Conservation (phyloP, 2,113 vertebrate genomes). For the Mesoclemmys tuberculata region DNA sequence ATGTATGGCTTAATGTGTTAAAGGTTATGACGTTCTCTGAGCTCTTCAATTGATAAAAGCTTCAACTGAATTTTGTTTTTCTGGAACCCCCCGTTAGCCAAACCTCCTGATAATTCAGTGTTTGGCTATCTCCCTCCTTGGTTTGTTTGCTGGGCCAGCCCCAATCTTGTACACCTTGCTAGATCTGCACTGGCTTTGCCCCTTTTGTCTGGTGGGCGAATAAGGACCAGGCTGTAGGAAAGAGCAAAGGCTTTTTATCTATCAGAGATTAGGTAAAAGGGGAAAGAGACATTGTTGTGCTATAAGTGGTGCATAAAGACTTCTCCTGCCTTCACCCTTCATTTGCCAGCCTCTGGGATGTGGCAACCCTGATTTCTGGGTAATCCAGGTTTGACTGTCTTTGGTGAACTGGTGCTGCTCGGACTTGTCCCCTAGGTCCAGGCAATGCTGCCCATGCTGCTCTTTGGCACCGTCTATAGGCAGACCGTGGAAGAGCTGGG, state of each 20-base stretch:
- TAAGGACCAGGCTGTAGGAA: background rate
- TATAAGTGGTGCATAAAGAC: background rate
- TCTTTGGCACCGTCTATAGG: too few species aligned
- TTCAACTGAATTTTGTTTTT: background rate
- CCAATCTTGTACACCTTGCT: background rate
- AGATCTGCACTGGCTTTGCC: background rate
- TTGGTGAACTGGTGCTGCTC: too few species aligned
- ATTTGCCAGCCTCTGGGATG: background rate
- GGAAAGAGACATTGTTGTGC: background rate
- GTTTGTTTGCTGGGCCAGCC: fast-evolving
- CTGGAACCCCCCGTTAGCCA: background rate
- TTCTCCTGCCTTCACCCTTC: background rate
- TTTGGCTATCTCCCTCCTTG: background rate
- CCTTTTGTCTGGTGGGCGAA: background rate
- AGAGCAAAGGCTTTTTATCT: background rate
- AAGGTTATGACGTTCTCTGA: background rate
- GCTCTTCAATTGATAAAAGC: background rate
- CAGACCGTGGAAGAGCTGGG: too few species aligned
- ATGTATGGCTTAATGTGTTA: background rate
- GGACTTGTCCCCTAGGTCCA: too few species aligned
- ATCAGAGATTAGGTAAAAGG: background rate
- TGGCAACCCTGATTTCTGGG: background rate
- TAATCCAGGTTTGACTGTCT: background rate
- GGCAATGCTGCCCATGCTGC: too few species aligned
- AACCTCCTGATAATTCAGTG: background rate